phyloP scores from a whole-genome alignment of 2,888 invertebrate genomes.

The Tribolium freemani region DNA sequence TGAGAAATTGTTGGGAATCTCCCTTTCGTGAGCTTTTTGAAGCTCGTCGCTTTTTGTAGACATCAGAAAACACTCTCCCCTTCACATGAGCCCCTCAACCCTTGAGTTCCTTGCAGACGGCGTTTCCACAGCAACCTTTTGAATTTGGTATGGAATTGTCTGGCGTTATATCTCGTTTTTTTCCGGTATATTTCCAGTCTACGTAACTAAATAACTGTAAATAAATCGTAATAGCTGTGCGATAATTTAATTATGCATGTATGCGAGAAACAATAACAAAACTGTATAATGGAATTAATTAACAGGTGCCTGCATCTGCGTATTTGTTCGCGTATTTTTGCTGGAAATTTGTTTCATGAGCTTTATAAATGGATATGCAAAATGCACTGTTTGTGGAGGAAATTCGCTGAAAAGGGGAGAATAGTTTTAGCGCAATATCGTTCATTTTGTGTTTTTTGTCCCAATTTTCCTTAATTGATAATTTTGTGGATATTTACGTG shows the following conservation, averaged over 20 bases:
- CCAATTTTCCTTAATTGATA: too few species aligned
- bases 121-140: slow-evolving; percentile 31
- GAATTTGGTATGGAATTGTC: slow-evolving; percentile 32
- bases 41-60: not conserved
- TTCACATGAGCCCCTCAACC: slow-evolving; percentile 26
- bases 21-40: not conserved
- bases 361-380: not conserved
- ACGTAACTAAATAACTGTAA: slow-evolving; percentile 30
- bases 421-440: too few species aligned
- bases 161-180: slow-evolving; percentile 13
- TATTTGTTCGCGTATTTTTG: slow-evolving; percentile 3
- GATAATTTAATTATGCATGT: slow-evolving; percentile 42
- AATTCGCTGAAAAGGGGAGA: too few species aligned
- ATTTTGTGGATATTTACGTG: too few species aligned
- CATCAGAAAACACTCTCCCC: not conserved
- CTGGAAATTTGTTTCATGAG: slow-evolving; percentile 15
- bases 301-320: slow-evolving; percentile 24
- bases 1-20: not conserved
- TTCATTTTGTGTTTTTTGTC: too few species aligned
- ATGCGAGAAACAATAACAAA: slow-evolving; percentile 42
- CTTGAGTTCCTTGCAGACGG: slow-evolving; percentile 21
- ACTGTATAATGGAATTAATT: slow-evolving; percentile 36
- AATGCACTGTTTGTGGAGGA: too few species aligned
- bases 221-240: slow-evolving; percentile 30
- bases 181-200: slow-evolving; percentile 1